Percentiles rank a stretch among this genome's conserved stretches.
Evolutionary conservation across 2,113 vertebrate species (phyloP).

Genomic region (Percopsis transmontana): DNA sequence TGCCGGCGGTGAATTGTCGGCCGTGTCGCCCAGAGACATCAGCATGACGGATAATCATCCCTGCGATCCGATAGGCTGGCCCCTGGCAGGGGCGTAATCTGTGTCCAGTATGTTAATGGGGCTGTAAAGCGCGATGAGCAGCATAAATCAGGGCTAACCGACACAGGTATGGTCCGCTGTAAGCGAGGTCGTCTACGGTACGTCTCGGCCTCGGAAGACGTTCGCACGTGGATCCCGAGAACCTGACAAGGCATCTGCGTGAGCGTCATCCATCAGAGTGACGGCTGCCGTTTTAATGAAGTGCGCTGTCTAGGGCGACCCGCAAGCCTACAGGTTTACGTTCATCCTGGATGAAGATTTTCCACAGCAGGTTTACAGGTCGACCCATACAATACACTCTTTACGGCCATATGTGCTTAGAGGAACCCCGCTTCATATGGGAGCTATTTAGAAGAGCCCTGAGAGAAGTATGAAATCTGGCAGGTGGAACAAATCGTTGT

Average conservation of each 20-base stretch:
- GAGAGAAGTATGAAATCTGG: too few species aligned
- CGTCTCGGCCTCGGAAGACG: background rate
- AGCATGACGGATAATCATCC: constrained; percentile 10
- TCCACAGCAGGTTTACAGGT: background rate
- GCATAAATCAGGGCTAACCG: constrained; percentile 33
- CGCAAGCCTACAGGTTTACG: too few species aligned
- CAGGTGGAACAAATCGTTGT: too few species aligned
- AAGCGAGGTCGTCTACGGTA: background rate
- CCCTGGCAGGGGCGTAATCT: background rate
- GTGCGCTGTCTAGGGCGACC: background rate
- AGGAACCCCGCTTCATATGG: constrained; percentile 14
- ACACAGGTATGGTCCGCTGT: constrained; percentile 22
- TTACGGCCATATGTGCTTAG: constrained; percentile 10
- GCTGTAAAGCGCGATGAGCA: constrained; percentile 9
- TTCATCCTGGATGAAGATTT: background rate
- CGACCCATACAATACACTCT: background rate
- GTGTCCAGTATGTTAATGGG: background rate
- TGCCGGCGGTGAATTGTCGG: too few species aligned
- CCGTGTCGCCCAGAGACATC: constrained; percentile 6
- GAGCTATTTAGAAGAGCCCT: constrained; percentile 20
- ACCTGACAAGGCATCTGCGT: constrained; percentile 26
- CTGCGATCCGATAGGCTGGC: background rate
- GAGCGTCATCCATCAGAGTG: constrained; percentile 36
- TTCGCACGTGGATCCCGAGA: constrained; percentile 5
- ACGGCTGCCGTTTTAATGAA: constrained; percentile 5